These are phyloP conservation scores for Paguma larvata DNA, from an alignment of 2,797 vertebrate species.

Conservation along the genomic window DNA sequence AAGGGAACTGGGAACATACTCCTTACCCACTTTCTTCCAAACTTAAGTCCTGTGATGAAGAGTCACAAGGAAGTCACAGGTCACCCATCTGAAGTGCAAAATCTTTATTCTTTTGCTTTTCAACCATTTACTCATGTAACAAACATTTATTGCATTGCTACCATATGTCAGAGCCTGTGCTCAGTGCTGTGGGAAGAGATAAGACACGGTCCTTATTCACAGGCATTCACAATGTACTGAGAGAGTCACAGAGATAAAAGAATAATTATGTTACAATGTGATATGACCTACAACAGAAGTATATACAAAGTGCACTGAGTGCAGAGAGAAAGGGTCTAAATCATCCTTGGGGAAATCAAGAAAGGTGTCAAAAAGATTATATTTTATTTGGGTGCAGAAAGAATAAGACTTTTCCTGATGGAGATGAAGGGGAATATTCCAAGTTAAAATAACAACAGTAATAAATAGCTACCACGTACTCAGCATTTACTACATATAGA, in stretches of 20 bases:
- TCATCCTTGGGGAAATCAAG: constrained; percentile 25
- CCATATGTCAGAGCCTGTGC: constrained; percentile 9
- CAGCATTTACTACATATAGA: not conserved
- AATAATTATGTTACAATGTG: constrained; percentile 50
- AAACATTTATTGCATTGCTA: constrained; percentile 39
- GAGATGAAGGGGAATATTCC: not conserved
- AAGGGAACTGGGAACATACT: not conserved
- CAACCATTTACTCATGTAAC: constrained; percentile 25
- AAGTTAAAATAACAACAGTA: constrained; percentile 37
- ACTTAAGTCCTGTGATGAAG: constrained; percentile 33
- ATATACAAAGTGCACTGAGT: not conserved
- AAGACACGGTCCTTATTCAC: constrained; percentile 12
- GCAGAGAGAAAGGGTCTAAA: constrained; percentile 28
- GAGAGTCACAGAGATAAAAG: constrained; percentile 58
- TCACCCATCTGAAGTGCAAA: constrained; percentile 56
- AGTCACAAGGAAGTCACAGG: not conserved
- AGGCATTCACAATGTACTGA: not conserved
- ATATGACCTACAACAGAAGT: constrained; percentile 32
- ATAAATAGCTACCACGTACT: not conserved
- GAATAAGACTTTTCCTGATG: not conserved
- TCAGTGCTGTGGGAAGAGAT: constrained; percentile 26
- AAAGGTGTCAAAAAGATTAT: not conserved
- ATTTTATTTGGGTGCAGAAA: not conserved
- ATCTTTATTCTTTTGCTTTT: constrained; percentile 35
- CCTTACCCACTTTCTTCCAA: constrained; percentile 4